phyloP scores from a whole-genome alignment of 2,888 invertebrate species.

The Lepidochitona cinerea region DNA sequence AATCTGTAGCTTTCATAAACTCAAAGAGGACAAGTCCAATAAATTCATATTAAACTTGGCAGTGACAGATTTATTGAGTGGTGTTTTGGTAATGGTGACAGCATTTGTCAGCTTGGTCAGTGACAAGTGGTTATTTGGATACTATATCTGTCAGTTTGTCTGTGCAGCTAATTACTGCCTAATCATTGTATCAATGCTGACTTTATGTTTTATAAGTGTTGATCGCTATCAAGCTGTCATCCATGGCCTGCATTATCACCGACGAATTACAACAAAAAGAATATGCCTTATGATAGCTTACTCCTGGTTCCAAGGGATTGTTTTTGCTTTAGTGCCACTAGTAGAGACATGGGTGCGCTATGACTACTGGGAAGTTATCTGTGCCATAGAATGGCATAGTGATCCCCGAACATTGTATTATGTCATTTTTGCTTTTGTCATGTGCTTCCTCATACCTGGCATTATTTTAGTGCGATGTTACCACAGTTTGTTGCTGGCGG shows the following conservation, averaged over 20 bases:
- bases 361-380: conserved; percentile 68
- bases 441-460: conserved; percentile 63
- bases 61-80: conserved; percentile 55
- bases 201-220: conserved; percentile 64
- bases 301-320: conserved; percentile 63
- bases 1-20: conserved; percentile 30
- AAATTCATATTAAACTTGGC: conserved; percentile 62
- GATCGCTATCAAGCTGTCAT: conserved; percentile 64
- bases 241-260: conserved; percentile 54
- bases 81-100: conserved; percentile 55
- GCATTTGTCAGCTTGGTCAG: conserved; percentile 39
- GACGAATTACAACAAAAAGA: conserved; percentile 35
- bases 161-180: conserved; percentile 66
- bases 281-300: conserved; percentile 44
- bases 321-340: conserved; percentile 55
- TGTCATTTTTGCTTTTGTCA: conserved; percentile 57
- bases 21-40: conserved; percentile 53
- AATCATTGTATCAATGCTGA: conserved; percentile 69
- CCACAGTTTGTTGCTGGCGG: conserved; percentile 34
- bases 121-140: conserved; percentile 46
- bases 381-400: conserved; percentile 65
- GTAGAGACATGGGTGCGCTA: conserved; percentile 59
- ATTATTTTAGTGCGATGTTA: conserved; percentile 53
- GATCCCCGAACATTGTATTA: conserved; percentile 50
- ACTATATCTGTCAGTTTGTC: conserved; percentile 49